Base-by-base conservation (phyloP, 2,113 vertebrate species). In the Felis chaus region DNA sequence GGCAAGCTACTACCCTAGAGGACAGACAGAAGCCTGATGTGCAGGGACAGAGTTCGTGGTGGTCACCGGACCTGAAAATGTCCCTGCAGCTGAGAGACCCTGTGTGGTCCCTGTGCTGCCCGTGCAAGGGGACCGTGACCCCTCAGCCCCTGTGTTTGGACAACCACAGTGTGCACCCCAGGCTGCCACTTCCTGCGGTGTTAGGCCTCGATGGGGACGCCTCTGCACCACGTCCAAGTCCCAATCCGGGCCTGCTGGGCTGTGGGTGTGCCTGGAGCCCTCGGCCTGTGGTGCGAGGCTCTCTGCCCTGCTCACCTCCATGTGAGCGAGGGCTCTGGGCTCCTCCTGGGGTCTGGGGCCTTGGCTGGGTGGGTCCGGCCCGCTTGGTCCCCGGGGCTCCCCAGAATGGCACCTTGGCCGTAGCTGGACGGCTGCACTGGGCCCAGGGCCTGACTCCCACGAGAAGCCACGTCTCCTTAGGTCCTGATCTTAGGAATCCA, bases 321-420 rank as follows among this genome's bases (percentile, higher is more conserved):
- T 7, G 7, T 69, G 9, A 69, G 19, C 0, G 2, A 25, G 41
- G 31, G 31, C 2, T 31, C 23, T 8, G n/a, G 19, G 63, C 39
- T 33, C 39, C 1, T 5, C 61, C 39, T 45, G 16, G 9, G 12
- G 61, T 33, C 29, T 31, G 48, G 41, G 1, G 1, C 31, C 41
- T 13, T 63, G 83, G 19, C 4, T n/a, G 45, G 55, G 31, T 3
- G 3, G 18, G 2, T 21, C 41, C 3, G 1, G 0, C 9, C 55
- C 19, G 13, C 39, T 41, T 13, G 5, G 12, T 3, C 41, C 53
- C 7, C 2, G 21, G 80, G 25, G 27, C 36, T 5, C 23, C n/a
- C 80, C 13, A 27, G 13, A 11, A 9, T 36, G 69, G 8, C n/a
- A 2, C 45, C 45, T 50, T 79, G 0, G 2, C 8, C 0, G 39